Evolutionary conservation across 2,888 invertebrate genomes (phyloP), one percentile per base, ranked within the genome.

Genomic region (Leucoma salicis): DNA sequence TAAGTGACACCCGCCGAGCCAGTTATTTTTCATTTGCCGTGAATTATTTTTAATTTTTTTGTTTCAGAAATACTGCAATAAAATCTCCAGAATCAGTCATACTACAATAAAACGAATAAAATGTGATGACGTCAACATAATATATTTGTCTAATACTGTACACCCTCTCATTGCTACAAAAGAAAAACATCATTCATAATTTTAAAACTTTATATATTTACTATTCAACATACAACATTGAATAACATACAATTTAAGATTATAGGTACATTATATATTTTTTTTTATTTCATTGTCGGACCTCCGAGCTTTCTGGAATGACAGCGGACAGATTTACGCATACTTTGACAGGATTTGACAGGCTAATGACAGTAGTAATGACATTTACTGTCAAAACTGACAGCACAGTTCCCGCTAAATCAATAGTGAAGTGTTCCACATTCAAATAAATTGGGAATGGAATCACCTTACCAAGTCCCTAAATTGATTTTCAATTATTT

Each of bases 91-190:
- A 57, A 39, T 48, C 35, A 37, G 42, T 53, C 31, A 39, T 40
- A 42, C 33, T 43, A 15, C 37, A 80, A 76, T 78, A 60, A 81
- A 81, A 80, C 49, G 31, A 49, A 35, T 27, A 38, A 47, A 45
- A 27, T 44, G 10, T 50, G n/a, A 78, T 78, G 75, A 66, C 73
- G 80, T 72, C 66, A 75, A 76, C 74, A 76, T 76, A 10, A 80
- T 86, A 85, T 85, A 85, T 84, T 78, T 78, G 68, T 79, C 84
- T 86, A 86, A 84, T 83, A 85, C 80, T 84, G 82, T 82, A 74
- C 69, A 68, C 68, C 63, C 67, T 70, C 25, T 66, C 58, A 70
- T 66, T 63, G 74, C 79, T 78, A 79, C 70, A 70, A 76, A 82
- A 80, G 76, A 75, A 76, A 78, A 82, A 77, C 76, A 67, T 72